Base-by-base conservation (phyloP, 1,140 invertebrate genomes). In the Drosophila eugracilis region DNA sequence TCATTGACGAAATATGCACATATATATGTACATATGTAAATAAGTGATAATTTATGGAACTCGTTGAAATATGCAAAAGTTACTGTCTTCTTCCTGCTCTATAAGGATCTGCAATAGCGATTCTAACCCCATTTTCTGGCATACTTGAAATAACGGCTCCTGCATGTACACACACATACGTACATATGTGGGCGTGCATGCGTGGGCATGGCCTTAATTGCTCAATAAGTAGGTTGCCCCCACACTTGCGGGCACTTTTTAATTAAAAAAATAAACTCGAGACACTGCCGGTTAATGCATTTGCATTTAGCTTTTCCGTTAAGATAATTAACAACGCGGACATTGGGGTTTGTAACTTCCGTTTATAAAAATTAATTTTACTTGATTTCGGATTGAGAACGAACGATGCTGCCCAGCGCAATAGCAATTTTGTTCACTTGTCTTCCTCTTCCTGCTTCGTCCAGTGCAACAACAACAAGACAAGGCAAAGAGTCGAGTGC, bases 381-480 rank as follows among this genome's bases (percentile, higher is more conserved):
- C 49, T 44, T 28, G 42, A 19, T 62, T 28, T 70, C 77, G 42
- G 42, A 83, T 83, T 81, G 49, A 59, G 48, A 30, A 47, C 24
- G 44, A 47, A 47, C 24, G 80, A 85, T 79, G 79, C 75, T 84
- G 79, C 80, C 53, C 79, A 84, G 75, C 79, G 80, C 79, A 84
- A 85, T 84, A 85, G 70, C 81, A 83, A 81, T 74, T 78, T 78
- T 80, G 80, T 85, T 84, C 76, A 85, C 60, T 79, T 79, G 75
- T 79, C 70, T 74, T 84, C 75, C 72, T 85, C 71, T 85, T 84
- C 32, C 63, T 73, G 57, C 37, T 54, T 53, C 48, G 19, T 67
- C 36, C 59, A 57, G 62, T 42, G 57, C 39, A 69, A 49, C 66
- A 62, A 42, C 58, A 71, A 36, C 19, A 45, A 14, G 34, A 9